Evolutionary conservation across 2,113 vertebrate species (phyloP).

Genomic region (Globicephala melas): DNA sequence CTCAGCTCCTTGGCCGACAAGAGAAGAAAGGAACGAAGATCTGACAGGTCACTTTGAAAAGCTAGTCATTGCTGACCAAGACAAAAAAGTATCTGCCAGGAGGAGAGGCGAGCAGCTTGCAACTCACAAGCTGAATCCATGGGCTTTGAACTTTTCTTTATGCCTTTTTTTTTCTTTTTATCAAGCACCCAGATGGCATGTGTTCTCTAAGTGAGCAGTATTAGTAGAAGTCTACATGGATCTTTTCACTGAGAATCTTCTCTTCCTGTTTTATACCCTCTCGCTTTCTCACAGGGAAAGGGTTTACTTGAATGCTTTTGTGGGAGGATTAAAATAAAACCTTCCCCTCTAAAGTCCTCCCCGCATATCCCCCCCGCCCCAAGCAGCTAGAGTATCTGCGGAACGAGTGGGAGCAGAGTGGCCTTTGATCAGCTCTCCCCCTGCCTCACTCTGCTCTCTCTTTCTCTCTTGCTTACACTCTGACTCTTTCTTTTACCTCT

Average conservation of each 20-base stretch:
- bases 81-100: neutral
- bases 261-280: conserved; percentile 37
- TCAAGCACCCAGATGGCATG: conserved; percentile 49
- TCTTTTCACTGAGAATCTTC: conserved; percentile 28
- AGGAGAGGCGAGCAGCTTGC: neutral
- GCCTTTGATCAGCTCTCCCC: conserved; percentile 46
- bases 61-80: neutral
- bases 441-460: neutral
- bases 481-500: neutral
- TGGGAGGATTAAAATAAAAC: conserved; percentile 67
- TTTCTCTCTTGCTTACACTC: neutral
- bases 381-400: neutral
- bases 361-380: neutral
- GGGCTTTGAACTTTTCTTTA: conserved; percentile 28
- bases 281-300: conserved; percentile 53
- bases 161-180: neutral
- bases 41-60: conserved; percentile 19
- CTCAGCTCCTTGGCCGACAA: neutral
- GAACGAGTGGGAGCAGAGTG: neutral
- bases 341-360: conserved; percentile 46
- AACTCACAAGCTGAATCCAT: neutral
- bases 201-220: conserved; percentile 61
- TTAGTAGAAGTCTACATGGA: conserved; percentile 21
- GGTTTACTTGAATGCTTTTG: conserved; percentile 50
- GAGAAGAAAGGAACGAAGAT: neutral